phyloP scores from a whole-genome alignment of 2,797 vertebrate species.

The Zenarchopterus dispar region DNA sequence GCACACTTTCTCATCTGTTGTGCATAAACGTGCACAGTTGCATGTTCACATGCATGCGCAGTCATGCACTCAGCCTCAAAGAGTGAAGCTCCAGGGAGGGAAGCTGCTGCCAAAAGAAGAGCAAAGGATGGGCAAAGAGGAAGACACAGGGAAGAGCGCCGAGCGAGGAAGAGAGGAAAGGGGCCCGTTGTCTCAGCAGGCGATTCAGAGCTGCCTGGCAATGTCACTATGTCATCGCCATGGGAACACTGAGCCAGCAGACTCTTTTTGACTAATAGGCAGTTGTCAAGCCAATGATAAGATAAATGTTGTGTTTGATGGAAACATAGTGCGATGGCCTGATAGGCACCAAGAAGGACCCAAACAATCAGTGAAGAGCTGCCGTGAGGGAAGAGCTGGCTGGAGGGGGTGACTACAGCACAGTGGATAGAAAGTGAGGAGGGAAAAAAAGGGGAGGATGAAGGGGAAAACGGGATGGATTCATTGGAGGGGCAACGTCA shows the following conservation, averaged over 20 bases:
- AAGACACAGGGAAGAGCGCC: conserved; percentile 37
- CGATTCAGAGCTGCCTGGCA: conserved; percentile 72
- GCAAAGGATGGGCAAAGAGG: conserved; percentile 40
- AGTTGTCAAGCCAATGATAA: conserved; percentile 84
- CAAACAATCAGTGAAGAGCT: conserved; percentile 75
- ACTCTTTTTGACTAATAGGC: conserved; percentile 81
- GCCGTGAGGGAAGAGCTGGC: conserved; percentile 39
- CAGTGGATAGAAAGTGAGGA: conserved; percentile 19
- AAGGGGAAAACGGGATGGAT: no score
- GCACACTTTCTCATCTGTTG: conserved; percentile 40
- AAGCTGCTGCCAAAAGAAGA: conserved; percentile 43
- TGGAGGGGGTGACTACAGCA: conserved; percentile 21
- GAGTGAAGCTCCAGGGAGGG: conserved; percentile 42
- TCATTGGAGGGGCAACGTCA: conserved; percentile 59
- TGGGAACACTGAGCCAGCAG: conserved; percentile 68
- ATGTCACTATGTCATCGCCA: conserved; percentile 82
- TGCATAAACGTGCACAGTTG: conserved; percentile 22
- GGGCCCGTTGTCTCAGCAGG: conserved; percentile 67
- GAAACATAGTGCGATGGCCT: conserved; percentile 78
- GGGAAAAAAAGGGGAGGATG: conserved; percentile 3
- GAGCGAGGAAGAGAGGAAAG: conserved; percentile 51
- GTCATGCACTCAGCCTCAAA: conserved; percentile 28
- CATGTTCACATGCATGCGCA: conserved; percentile 11
- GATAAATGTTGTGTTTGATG: conserved; percentile 82
- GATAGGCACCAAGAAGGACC: conserved; percentile 71